Conservation (phyloP, 2,797 vertebrate species). For the Ibycter americanus region DNA sequence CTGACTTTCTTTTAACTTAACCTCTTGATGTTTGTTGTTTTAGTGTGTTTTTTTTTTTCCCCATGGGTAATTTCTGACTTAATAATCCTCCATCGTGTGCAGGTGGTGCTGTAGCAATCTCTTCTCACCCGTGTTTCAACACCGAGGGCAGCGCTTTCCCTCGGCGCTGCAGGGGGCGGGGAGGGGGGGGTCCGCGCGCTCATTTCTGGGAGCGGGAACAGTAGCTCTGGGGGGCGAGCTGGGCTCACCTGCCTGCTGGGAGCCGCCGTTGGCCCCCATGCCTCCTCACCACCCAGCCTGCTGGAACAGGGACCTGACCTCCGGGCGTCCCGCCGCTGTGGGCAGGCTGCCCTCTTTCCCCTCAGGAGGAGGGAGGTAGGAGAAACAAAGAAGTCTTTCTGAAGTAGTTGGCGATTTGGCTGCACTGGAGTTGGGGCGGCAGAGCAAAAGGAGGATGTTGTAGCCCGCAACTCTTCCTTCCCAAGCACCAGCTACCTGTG, state of each 20-base stretch:
- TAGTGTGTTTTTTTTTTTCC: not conserved
- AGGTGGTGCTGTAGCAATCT: not conserved
- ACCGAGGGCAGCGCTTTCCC: no score
- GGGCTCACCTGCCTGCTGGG: accelerated
- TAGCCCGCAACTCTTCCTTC: not conserved
- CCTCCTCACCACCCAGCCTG: not conserved
- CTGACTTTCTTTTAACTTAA: not conserved
- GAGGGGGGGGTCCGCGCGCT: accelerated
- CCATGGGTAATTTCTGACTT: not conserved
- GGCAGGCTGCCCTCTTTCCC: not conserved
- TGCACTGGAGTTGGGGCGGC: accelerated
- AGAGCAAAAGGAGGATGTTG: not conserved
- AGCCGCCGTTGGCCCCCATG: not conserved
- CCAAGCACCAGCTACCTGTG: not conserved
- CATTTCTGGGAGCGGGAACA: no score
- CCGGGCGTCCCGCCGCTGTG: accelerated
- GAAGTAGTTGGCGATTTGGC: accelerated
- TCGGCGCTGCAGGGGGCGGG: not conserved
- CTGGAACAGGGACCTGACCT: accelerated
- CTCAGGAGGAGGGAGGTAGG: not conserved
- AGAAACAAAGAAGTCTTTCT: not conserved
- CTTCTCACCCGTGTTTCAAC: not conserved
- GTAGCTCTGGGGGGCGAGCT: accelerated
- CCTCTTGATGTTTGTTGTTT: not conserved
- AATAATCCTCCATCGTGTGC: not conserved